Conservation (phyloP, 2,888 invertebrate species). For the Thereva nobilitata region DNA sequence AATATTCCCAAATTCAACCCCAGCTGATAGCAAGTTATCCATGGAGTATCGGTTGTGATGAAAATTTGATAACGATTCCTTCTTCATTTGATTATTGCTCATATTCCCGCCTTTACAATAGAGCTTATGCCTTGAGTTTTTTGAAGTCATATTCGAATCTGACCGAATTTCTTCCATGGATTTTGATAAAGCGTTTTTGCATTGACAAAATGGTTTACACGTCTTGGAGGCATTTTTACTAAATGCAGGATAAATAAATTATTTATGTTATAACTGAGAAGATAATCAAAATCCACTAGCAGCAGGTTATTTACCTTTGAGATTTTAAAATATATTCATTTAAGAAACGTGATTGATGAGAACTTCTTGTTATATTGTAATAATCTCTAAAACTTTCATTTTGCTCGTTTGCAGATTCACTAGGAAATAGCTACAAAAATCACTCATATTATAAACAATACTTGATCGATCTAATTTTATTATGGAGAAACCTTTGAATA, state of each 20-base stretch:
- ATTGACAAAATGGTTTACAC: constrained; percentile 16
- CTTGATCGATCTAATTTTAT: too few species aligned
- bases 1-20: constrained; percentile 34
- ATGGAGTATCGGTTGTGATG: constrained; percentile 41
- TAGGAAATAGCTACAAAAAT: too few species aligned
- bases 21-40: constrained; percentile 41
- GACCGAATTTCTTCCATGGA: constrained; percentile 75
- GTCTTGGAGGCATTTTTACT: constrained; percentile 19
- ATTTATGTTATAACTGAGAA: constrained; percentile 1
- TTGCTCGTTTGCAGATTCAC: constrained; percentile 12
- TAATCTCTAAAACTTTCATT: constrained; percentile 31
- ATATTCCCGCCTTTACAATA: constrained; percentile 14
- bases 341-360: constrained; percentile 15
- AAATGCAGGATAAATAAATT: neutral
- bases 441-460: too few species aligned
- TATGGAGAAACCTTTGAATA: constrained; percentile 12
- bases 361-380: constrained; percentile 21
- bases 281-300: constrained; percentile 1
- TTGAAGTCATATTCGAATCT: constrained; percentile 51
- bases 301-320: constrained; percentile 11
- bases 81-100: constrained; percentile 14
- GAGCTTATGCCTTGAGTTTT: constrained; percentile 17
- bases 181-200: constrained; percentile 60
- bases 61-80: constrained; percentile 31
- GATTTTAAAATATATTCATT: constrained; percentile 7